Evolutionary conservation across 1,140 invertebrate species (phyloP).

Genomic region (Drosophila ambigua): DNA sequence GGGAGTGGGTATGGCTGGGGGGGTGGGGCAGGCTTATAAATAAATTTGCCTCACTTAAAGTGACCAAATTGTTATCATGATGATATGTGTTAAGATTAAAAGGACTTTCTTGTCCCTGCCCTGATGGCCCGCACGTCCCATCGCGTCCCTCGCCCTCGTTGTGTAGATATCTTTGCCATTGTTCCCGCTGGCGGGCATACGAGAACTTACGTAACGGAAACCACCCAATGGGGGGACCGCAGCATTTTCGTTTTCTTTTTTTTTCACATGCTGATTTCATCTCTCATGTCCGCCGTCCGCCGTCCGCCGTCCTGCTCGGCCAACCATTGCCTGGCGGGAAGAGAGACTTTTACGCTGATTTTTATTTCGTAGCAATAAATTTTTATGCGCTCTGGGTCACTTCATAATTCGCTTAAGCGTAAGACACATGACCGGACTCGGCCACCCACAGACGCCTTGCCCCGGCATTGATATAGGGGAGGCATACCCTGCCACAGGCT

Average conservation of each 20-base stretch:
- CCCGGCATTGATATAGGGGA: constrained; percentile 22
- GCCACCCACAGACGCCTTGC: constrained; percentile 11
- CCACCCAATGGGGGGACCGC: constrained; percentile 47
- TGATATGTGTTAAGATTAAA: constrained; percentile 84
- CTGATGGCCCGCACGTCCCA: no score
- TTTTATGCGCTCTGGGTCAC: constrained; percentile 81
- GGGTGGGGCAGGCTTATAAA: constrained; percentile 71
- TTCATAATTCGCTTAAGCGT: constrained; percentile 81
- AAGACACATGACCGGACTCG: constrained; percentile 58
- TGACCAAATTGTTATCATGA: constrained; percentile 84
- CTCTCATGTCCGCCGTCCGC: constrained; percentile 7
- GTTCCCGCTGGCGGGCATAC: constrained; percentile 34
- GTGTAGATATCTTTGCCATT: background rate
- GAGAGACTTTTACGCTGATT: constrained; percentile 78
- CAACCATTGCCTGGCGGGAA: background rate
- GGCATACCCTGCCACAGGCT: background rate
- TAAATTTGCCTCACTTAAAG: constrained; percentile 84
- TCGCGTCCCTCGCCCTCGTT: background rate
- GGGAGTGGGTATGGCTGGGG: background rate
- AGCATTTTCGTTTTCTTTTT: constrained; percentile 36
- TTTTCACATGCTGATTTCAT: constrained; percentile 83
- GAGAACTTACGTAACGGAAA: constrained; percentile 8
- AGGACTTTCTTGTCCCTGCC: constrained; percentile 82
- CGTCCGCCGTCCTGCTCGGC: background rate
- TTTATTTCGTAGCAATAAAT: constrained; percentile 83